phyloP scores from a whole-genome alignment of 2,888 invertebrate species.

The Erebia palarica region DNA sequence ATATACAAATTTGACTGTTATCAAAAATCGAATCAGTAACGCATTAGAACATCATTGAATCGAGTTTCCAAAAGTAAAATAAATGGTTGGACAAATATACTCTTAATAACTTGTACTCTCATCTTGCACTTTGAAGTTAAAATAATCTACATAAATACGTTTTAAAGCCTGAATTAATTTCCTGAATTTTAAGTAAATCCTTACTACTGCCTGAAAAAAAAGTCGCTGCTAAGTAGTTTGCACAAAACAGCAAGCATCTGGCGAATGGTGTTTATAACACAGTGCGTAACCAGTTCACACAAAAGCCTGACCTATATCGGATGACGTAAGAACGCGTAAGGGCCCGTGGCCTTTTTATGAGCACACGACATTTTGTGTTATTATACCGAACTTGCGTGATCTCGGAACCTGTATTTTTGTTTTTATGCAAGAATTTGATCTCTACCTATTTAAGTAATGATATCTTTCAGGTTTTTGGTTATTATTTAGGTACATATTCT shows the following conservation, averaged over 20 bases:
- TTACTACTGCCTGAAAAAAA: not conserved
- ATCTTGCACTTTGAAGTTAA: no score
- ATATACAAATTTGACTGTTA: no score
- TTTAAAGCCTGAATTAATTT: no score
- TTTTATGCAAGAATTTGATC: not conserved
- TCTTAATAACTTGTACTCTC: no score
- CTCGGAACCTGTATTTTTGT: not conserved
- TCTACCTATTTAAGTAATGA: not conserved
- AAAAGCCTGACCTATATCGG: conserved; percentile 23
- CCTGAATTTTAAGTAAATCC: not conserved
- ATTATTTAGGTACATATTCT: no score
- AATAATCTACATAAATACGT: no score
- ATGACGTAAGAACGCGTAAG: conserved; percentile 20
- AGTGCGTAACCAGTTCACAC: conserved; percentile 20
- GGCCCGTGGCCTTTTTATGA: conserved; percentile 15
- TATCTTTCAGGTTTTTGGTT: no score
- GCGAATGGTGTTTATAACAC: conserved; percentile 14
- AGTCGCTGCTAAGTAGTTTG: not conserved
- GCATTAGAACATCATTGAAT: no score
- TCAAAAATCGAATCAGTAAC: no score
- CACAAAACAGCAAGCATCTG: conserved; percentile 13
- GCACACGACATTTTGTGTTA: conserved; percentile 16
- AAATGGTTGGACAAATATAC: no score
- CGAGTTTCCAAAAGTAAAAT: no score
- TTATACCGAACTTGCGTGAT: conserved; percentile 3